phyloP scores from a whole-genome alignment of 2,888 invertebrate species.

The Byasa hedistus region DNA sequence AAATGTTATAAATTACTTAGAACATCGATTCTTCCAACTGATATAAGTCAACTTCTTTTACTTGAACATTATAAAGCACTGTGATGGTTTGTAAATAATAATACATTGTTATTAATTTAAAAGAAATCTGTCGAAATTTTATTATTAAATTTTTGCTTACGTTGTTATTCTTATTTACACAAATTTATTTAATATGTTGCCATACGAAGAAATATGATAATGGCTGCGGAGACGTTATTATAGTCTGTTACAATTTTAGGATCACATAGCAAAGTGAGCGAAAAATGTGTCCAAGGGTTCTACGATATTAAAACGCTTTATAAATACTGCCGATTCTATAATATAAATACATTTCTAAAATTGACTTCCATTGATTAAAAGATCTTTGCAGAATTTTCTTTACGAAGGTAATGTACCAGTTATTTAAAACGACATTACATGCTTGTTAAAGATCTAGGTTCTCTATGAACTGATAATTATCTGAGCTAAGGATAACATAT shows the following conservation, averaged over 20 bases:
- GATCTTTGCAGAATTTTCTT: background rate
- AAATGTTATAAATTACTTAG: no score
- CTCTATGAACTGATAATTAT: no score
- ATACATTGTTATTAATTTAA: no score
- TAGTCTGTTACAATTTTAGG: slow-evolving; percentile 16
- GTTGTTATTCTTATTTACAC: background rate
- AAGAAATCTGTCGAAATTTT: no score
- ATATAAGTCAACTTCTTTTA: no score
- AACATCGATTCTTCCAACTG: no score
- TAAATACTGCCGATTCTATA: background rate
- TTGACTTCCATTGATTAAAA: background rate
- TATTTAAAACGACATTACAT: background rate
- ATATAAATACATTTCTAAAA: background rate
- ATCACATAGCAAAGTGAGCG: background rate
- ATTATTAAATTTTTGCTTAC: background rate
- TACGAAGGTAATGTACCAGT: background rate
- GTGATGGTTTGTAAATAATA: no score
- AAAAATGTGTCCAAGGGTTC: background rate
- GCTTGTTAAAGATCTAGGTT: background rate
- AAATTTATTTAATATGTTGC: slow-evolving; percentile 10
- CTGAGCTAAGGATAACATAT: no score
- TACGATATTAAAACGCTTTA: background rate
- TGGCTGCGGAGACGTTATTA: slow-evolving; percentile 12
- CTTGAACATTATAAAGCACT: no score
- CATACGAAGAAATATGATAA: slow-evolving; percentile 13